phyloP scores from a whole-genome alignment of 2,888 invertebrate genomes.

The Ganaspis brasiliensis region DNA sequence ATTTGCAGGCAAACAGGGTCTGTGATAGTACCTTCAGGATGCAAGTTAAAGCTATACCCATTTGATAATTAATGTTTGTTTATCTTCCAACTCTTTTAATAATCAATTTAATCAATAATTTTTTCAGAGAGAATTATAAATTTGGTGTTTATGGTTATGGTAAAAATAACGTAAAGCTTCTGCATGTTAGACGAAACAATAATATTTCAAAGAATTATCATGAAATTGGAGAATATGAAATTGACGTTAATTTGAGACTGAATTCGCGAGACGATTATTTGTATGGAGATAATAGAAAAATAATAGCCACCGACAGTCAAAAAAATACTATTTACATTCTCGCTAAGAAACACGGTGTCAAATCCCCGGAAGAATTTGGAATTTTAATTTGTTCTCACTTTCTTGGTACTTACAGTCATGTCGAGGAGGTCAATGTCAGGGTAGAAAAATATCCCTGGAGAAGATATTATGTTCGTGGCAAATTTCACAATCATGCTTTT shows the following conservation, averaged over 20 bases:
- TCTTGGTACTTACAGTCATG: conserved; percentile 88
- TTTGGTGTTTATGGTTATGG: conserved; percentile 87
- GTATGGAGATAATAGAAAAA: conserved; percentile 88
- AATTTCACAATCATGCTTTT: conserved; percentile 89
- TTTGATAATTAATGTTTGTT: too few species aligned
- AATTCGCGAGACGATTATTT: conserved; percentile 87
- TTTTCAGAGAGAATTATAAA: conserved; percentile 81
- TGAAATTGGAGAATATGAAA: conserved; percentile 88
- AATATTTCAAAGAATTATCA: too few species aligned
- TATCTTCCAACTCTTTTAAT: too few species aligned
- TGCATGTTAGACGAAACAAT: conserved; percentile 87
- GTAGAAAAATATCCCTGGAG: conserved; percentile 91
- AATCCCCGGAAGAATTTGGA: conserved; percentile 89
- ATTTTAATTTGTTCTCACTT: conserved; percentile 89
- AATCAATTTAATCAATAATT: too few species aligned
- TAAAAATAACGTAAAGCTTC: conserved; percentile 88
- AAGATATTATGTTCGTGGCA: conserved; percentile 83
- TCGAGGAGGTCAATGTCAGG: conserved; percentile 86
- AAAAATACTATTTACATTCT: conserved; percentile 91
- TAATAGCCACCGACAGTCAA: conserved; percentile 91
- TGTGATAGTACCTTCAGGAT: too few species aligned
- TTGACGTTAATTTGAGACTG: conserved; percentile 87
- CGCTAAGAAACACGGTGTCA: conserved; percentile 89
- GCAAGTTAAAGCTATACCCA: too few species aligned
- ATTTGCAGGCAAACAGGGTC: too few species aligned